Base-by-base conservation (phyloP, 92 coral and sea anemone species). In the Diadumene lineata region DNA sequence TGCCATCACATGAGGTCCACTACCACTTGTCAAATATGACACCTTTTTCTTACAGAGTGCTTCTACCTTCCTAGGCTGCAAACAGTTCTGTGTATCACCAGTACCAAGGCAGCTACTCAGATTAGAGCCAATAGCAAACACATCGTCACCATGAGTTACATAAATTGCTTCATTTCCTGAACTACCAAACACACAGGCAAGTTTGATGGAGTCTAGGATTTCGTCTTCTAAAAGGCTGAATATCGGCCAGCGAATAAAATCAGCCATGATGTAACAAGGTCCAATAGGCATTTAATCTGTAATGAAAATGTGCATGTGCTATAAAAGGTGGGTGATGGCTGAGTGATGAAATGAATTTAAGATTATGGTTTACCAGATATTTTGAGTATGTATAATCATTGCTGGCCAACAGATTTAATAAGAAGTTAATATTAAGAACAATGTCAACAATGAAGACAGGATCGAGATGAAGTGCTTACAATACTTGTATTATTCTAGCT, bases 161-260 rank as follows among this genome's bases (percentile, higher is more conserved):
- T 87, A 88, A 10, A 93, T 73, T 29, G 96, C 96, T 82, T 93
- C 98, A 57, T 93, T 93, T 15, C 98, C 98, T 22, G 89, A 85
- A 56, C 84, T 80, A 65, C 98, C 98, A 82, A 90, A 93, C 18
- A 93, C 96, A 71, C 88, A 93, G n/a, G 94, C 93, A 56, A 80
- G 72, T 34, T 84, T 84, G 43, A 91, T 77, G 22, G 92, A 67
- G 34, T 69, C 66, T 26, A 90, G 87, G 27, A 93, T 75, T 3
- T 80, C 75, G 13, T 84, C 91, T 53, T 84, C 81, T 58, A 83
- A 72, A 70, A 90, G 77, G 43, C 92, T 91, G 66, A 93, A 93
- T 31, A 93, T 93, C 9, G 93, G 92, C 98, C 98, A 93, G 57
- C 94, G 79, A 60, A 83, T 85, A 31, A 92, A 81, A 33, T 92